Conservation (phyloP, 2,797 vertebrate genomes). For the Malurus splendens region DNA sequence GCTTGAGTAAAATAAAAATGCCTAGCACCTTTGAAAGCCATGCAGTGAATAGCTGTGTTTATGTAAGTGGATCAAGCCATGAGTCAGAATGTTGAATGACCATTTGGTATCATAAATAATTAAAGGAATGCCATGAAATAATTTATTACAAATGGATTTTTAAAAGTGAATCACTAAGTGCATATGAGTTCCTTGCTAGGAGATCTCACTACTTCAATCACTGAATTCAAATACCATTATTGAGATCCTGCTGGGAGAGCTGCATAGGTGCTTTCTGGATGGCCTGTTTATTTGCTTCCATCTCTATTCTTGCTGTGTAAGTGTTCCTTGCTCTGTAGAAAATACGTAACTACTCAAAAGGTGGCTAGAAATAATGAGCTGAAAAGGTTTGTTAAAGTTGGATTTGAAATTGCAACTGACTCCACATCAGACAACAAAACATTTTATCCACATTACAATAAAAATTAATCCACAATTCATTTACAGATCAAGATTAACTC, state of each 20-base stretch:
- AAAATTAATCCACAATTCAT: background rate
- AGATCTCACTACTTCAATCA: conserved; percentile 18
- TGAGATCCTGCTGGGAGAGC: conserved; percentile 19
- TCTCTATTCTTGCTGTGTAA: background rate
- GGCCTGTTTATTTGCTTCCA: background rate
- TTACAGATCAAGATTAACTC: background rate
- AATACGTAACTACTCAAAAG: background rate
- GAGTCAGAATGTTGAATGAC: conserved; percentile 19
- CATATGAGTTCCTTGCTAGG: background rate
- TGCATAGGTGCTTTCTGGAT: background rate
- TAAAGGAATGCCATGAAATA: conserved; percentile 38
- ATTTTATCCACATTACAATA: background rate
- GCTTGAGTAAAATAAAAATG: background rate
- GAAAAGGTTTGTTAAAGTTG: background rate
- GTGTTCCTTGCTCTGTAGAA: background rate
- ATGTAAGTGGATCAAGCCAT: conserved; percentile 3
- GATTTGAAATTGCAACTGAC: background rate
- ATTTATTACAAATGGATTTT: conserved; percentile 52
- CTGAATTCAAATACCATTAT: conserved; percentile 16
- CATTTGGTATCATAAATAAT: conserved; percentile 35
- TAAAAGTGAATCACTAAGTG: conserved; percentile 31
- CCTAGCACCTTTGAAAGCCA: background rate
- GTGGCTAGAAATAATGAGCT: background rate
- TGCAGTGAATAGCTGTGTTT: background rate
- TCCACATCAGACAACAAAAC: background rate